Evolutionary conservation across 2,888 invertebrate genomes (phyloP).

Genomic region (Clivina fossor): DNA sequence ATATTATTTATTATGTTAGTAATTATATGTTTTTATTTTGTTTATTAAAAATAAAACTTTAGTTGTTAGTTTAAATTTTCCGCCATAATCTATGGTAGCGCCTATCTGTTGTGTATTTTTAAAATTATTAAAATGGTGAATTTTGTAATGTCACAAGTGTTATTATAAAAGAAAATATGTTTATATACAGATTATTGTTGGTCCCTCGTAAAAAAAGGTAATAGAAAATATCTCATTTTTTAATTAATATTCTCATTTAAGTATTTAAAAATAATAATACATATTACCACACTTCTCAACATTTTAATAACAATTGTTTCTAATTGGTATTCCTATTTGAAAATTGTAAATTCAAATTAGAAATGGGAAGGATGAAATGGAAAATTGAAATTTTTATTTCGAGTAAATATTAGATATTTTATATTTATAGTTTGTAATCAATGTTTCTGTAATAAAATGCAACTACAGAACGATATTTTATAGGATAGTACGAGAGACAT

Average conservation of each 20-base stretch:
- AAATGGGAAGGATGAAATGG: neutral
- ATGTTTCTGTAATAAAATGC: neutral
- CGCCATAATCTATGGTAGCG: slow-evolving; percentile 13
- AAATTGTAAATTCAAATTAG: neutral
- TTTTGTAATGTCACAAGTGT: slow-evolving; percentile 29
- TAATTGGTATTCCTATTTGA: neutral
- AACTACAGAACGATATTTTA: slow-evolving; percentile 11
- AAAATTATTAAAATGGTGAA: slow-evolving; percentile 22
- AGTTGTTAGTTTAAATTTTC: slow-evolving; percentile 7
- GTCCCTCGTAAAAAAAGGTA: slow-evolving; percentile 31
- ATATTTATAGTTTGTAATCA: neutral
- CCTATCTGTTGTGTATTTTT: slow-evolving; percentile 8
- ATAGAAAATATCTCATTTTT: slow-evolving; percentile 5
- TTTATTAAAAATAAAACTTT: neutral
- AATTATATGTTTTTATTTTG: neutral
- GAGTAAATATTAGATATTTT: neutral
- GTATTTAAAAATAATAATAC: neutral
- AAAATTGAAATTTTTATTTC: neutral
- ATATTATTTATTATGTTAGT: neutral
- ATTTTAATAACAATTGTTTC: neutral
- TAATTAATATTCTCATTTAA: slow-evolving; percentile 1
- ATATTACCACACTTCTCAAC: neutral
- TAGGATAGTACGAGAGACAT: slow-evolving; percentile 31
- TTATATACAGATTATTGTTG: slow-evolving; percentile 17
- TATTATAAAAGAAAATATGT: slow-evolving; percentile 11